Conservation (phyloP, 2,797 vertebrate species). For the Synanceia verrucosa region DNA sequence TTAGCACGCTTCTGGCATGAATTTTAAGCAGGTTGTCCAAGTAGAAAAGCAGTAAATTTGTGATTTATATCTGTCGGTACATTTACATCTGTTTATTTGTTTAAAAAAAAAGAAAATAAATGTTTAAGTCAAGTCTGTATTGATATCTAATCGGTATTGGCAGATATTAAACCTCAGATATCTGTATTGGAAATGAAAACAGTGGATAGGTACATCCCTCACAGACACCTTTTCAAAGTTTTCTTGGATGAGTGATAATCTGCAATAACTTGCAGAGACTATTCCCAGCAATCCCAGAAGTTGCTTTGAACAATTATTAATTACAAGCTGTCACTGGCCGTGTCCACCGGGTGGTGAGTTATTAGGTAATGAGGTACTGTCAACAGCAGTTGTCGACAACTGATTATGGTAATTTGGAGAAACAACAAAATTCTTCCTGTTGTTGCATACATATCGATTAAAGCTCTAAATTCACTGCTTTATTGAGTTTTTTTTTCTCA, state of each 20-base stretch:
- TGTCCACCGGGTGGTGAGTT: constrained; percentile 6
- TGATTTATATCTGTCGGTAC: too few relatives aligned
- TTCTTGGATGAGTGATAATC: not conserved
- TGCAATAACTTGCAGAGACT: not conserved
- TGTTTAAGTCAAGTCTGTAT: too few relatives aligned
- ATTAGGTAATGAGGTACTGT: constrained; percentile 47
- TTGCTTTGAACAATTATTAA: constrained; percentile 31
- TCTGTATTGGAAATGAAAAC: too few relatives aligned
- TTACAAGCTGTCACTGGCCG: constrained; percentile 47
- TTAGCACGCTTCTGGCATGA: too few relatives aligned
- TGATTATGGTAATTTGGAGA: constrained; percentile 42
- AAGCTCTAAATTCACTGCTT: not conserved
- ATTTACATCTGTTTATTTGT: too few relatives aligned
- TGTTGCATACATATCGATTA: not conserved
- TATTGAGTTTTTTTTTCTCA: not conserved
- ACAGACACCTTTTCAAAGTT: not conserved
- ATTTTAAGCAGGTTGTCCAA: too few relatives aligned
- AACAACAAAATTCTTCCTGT: not conserved
- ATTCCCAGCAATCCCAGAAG: not conserved
- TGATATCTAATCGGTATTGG: too few relatives aligned
- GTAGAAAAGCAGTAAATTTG: too few relatives aligned
- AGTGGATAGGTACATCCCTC: too few relatives aligned
- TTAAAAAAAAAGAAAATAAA: too few relatives aligned
- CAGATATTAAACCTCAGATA: too few relatives aligned
- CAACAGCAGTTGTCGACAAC: constrained; percentile 32